Percentiles rank a stretch among this genome's conserved stretches.
Evolutionary conservation across 2,888 invertebrate genomes (phyloP).

Genomic region (Chydorus sphaericus): DNA sequence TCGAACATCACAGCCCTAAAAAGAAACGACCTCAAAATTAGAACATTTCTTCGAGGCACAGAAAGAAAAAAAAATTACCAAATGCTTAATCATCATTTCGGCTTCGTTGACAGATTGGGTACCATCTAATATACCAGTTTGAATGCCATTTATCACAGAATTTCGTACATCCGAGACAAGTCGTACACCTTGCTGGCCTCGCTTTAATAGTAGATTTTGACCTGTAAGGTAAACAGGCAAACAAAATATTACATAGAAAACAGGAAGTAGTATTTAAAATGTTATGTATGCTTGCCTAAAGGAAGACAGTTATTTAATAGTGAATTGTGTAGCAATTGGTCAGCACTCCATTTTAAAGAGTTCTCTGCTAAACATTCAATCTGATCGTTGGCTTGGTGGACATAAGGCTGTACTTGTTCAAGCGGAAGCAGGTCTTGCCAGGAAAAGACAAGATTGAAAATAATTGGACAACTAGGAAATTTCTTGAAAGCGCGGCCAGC

Average conservation of each 20-base stretch:
- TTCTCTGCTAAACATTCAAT: background rate
- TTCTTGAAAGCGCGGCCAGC: background rate
- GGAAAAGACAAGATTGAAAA: background rate
- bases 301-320: background rate
- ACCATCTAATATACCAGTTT: background rate
- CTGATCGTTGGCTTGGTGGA: background rate
- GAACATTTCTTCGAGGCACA: background rate
- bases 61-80: background rate
- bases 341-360: constrained; percentile 3
- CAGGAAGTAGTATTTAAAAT: background rate
- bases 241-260: background rate
- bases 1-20: constrained; percentile 12
- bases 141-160: background rate
- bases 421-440: background rate
- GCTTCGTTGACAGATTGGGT: background rate
- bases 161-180: background rate
- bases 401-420: background rate
- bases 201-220: background rate
- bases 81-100: background rate
- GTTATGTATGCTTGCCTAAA: background rate
- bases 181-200: background rate
- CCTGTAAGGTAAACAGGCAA: background rate
- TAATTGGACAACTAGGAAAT: background rate
- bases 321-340: background rate
- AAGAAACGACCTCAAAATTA: background rate